These are phyloP conservation scores for Cydia pomonella DNA, from an alignment of 1,140 invertebrate genomes.

Conservation along the genomic window DNA sequence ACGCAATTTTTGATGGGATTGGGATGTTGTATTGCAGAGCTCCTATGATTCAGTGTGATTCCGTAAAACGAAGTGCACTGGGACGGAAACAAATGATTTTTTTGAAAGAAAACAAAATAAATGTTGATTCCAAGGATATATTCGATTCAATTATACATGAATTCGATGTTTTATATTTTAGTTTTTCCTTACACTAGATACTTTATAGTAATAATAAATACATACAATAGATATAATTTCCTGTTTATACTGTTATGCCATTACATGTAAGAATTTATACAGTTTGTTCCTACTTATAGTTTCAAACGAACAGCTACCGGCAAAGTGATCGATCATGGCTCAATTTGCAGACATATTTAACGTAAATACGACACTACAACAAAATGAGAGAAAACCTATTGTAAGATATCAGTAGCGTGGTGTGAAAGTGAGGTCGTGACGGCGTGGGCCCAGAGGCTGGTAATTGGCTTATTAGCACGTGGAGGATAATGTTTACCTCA, in stretches of 20 bases:
- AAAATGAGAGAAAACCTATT: slow-evolving; percentile 24
- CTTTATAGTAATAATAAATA: background rate
- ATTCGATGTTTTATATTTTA: background rate
- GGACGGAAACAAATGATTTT: no score
- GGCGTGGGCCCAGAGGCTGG: slow-evolving; percentile 19
- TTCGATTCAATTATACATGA: background rate
- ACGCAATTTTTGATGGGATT: no score
- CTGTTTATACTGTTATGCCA: background rate
- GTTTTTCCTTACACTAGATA: background rate
- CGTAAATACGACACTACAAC: slow-evolving; percentile 17
- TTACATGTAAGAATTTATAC: no score
- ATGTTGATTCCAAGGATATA: background rate
- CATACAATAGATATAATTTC: background rate
- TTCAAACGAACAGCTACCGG: background rate
- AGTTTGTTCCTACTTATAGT: background rate
- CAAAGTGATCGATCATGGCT: background rate
- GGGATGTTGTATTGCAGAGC: no score
- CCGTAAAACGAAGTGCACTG: no score
- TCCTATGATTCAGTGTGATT: no score
- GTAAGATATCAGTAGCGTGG: slow-evolving; percentile 21
- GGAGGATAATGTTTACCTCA: slow-evolving; percentile 23
- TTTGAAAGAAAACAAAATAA: background rate
- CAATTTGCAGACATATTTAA: slow-evolving; percentile 3
- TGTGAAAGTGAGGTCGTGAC: slow-evolving; percentile 27
- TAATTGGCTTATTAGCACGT: slow-evolving; percentile 29